Evolutionary conservation across 2,888 invertebrate species (phyloP).

Genomic region (Melanargia galathea): DNA sequence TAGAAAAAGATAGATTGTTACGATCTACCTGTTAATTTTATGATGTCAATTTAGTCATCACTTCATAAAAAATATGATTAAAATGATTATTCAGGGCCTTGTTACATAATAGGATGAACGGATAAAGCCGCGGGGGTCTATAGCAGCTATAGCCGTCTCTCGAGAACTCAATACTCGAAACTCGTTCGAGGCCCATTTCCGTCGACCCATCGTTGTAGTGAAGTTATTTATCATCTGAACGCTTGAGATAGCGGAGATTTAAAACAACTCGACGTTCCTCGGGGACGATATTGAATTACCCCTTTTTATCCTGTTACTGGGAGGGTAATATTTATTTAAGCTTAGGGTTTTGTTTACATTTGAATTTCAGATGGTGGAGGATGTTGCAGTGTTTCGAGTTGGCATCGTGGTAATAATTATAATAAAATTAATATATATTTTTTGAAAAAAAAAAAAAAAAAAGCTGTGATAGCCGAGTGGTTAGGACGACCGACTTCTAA

Average conservation of each 20-base stretch:
- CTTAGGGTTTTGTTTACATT: not conserved
- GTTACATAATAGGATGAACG: not conserved
- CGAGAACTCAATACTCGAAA: slow-evolving; percentile 29
- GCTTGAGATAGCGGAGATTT: slow-evolving; percentile 34
- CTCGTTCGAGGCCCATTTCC: slow-evolving; percentile 35
- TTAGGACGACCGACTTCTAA: too few species aligned
- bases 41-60: too few species aligned
- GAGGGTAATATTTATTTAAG: slow-evolving; percentile 1
- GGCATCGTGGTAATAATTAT: too few species aligned
- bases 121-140: not conserved
- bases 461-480: too few species aligned
- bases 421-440: too few species aligned
- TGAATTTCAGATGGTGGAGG: too few species aligned
- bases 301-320: slow-evolving; percentile 1
- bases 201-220: slow-evolving; percentile 25
- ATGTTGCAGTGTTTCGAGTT: too few species aligned
- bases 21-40: too few species aligned
- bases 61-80: too few species aligned
- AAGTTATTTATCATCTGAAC: slow-evolving; percentile 34
- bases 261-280: slow-evolving; percentile 32
- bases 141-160: not conserved
- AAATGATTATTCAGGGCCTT: not conserved
- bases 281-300: slow-evolving; percentile 34
- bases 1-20: too few species aligned
- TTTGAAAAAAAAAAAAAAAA: too few species aligned